Percentiles rank a stretch among this genome's conserved stretches.
Conservation (phyloP, 2,113 vertebrate genomes). For the Sialia sialis region DNA sequence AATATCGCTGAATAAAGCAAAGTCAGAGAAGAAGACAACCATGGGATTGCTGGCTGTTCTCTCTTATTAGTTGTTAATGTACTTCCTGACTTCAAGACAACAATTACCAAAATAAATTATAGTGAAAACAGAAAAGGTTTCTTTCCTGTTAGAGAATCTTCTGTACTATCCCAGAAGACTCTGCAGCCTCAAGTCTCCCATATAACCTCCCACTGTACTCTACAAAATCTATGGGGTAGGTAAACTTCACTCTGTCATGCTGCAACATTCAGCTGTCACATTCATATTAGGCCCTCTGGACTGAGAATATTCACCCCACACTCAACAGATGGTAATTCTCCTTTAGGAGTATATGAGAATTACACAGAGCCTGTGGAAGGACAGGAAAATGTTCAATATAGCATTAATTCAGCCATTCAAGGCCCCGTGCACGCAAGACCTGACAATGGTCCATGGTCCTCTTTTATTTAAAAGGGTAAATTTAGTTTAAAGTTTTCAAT, state of each 20-base stretch:
- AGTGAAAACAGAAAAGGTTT: neutral
- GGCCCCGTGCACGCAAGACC: neutral
- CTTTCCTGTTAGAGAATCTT: neutral
- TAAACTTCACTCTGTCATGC: neutral
- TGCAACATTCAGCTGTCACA: neutral
- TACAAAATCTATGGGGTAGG: neutral
- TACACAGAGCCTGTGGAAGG: neutral
- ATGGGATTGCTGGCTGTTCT: neutral
- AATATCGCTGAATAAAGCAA: neutral
- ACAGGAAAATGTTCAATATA: neutral
- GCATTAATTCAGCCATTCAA: neutral
- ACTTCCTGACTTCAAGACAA: neutral
- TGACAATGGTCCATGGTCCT: rapidly evolving
- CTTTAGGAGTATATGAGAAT: neutral
- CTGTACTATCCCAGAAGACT: neutral
- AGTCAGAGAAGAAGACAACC: neutral
- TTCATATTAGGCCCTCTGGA: neutral
- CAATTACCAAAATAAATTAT: neutral
- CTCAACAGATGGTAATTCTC: neutral
- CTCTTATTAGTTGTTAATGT: neutral
- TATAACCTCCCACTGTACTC: neutral
- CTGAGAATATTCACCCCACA: neutral
- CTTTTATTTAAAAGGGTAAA: neutral
- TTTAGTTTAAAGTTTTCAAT: neutral
- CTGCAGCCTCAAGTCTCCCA: neutral